These are phyloP conservation scores for Huso huso DNA, from an alignment of 2,797 vertebrate species.

Conservation along the genomic window DNA sequence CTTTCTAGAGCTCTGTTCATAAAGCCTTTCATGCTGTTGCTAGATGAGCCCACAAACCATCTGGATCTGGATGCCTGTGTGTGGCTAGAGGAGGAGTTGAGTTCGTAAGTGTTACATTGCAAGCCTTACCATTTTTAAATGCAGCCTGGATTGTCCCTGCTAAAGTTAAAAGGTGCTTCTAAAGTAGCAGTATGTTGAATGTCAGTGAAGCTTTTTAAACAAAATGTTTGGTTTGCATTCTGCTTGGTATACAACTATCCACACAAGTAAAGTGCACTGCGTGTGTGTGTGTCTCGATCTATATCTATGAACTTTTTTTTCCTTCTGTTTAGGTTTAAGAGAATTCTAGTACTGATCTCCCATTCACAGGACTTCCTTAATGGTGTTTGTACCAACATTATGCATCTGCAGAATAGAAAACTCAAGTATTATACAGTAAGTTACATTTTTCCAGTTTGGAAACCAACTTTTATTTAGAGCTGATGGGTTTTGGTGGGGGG, in stretches of 20 bases:
- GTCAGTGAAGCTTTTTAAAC: background rate
- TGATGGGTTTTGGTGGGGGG: background rate
- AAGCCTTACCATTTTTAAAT: background rate
- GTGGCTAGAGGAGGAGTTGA: conserved; percentile 95
- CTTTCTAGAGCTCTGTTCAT: conserved; percentile 85
- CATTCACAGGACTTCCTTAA: conserved; percentile 98
- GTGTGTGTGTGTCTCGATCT: too few relatives aligned
- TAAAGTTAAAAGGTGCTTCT: background rate
- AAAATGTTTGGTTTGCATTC: background rate
- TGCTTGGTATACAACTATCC: background rate
- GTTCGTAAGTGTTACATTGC: conserved; percentile 66
- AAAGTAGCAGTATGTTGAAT: too few relatives aligned
- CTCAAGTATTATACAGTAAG: conserved; percentile 95
- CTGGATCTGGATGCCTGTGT: conserved; percentile 97
- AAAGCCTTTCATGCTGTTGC: conserved; percentile 92
- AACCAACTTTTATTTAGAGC: too few relatives aligned
- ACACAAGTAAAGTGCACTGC: too few relatives aligned
- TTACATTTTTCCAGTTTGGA: background rate
- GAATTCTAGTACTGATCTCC: conserved; percentile 93
- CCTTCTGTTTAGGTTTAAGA: conserved; percentile 73
- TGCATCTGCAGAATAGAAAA: conserved; percentile 86
- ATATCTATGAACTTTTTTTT: background rate
- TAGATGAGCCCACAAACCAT: conserved; percentile 96
- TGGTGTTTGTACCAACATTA: conserved; percentile 95
- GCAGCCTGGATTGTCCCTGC: background rate